Conservation (phyloP, 2,113 vertebrate species). For the Corythaeola cristata region DNA sequence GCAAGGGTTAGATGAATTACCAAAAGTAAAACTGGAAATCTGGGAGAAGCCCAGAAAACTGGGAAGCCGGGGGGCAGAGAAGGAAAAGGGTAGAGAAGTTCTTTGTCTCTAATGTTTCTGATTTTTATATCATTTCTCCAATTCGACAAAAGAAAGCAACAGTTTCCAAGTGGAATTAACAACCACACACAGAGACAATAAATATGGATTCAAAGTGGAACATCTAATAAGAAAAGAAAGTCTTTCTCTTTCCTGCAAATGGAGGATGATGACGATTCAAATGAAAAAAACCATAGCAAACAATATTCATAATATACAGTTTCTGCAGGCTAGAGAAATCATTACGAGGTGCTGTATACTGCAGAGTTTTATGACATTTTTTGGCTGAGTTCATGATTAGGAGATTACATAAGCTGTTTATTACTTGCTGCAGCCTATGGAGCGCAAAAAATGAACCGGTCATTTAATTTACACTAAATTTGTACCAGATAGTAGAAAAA, state of each 20-base stretch:
- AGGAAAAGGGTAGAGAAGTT: not conserved
- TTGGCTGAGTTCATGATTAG: constrained; percentile 66
- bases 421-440: constrained; percentile 62
- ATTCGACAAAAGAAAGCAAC: not conserved
- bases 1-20: not conserved
- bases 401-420: constrained; percentile 72
- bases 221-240: constrained; percentile 25
- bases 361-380: constrained; percentile 61
- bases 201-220: constrained; percentile 2
- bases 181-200: constrained; percentile 14
- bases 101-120: not conserved
- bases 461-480: constrained; percentile 70
- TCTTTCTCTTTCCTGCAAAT: constrained; percentile 26
- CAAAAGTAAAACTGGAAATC: not conserved
- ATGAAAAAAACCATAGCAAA: constrained; percentile 40
- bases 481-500: constrained; percentile 45
- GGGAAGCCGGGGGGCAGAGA: fast-evolving
- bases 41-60: not conserved
- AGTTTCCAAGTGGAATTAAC: constrained; percentile 20
- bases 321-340: constrained; percentile 57
- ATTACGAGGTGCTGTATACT: constrained; percentile 41
- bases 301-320: constrained; percentile 47
- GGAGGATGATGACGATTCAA: constrained; percentile 33
- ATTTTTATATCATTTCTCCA: not conserved
- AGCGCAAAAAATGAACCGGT: constrained; percentile 59